phyloP scores from a whole-genome alignment of 2,113 vertebrate species.

The Ophiodon elongatus region DNA sequence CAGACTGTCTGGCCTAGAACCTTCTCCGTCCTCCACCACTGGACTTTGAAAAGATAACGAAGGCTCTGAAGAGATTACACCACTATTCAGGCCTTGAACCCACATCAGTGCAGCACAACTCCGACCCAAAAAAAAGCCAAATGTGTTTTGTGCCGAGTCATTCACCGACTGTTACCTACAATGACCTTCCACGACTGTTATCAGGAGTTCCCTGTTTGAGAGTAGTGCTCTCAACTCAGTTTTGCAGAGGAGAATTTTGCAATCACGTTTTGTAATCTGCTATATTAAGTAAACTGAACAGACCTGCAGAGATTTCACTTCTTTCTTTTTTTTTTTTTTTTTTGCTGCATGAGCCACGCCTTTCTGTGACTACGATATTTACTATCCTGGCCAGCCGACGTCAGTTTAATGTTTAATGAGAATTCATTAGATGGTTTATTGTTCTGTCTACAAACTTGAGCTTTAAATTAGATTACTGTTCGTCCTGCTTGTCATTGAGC shows the following conservation, averaged over 20 bases:
- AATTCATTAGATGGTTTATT: neutral
- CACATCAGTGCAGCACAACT: constrained; percentile 22
- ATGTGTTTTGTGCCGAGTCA: constrained; percentile 4
- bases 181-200: constrained; percentile 3
- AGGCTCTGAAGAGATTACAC: constrained; percentile 38
- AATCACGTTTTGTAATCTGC: constrained; percentile 32
- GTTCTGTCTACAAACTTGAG: neutral
- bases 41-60: constrained; percentile 46
- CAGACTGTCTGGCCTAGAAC: constrained; percentile 21
- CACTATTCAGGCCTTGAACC: constrained; percentile 1
- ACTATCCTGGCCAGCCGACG: neutral
- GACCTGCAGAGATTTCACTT: constrained; percentile 15
- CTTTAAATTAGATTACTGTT: constrained; percentile 4
- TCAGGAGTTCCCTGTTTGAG: constrained; percentile 21
- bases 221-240: constrained; percentile 1
- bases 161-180: neutral
- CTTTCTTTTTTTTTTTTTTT: constrained; percentile 21
- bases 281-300: constrained; percentile 23
- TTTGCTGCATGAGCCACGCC: constrained; percentile 67
- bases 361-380: constrained; percentile 26
- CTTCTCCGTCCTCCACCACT: constrained; percentile 38
- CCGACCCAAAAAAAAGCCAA: constrained; percentile 45
- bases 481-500: neutral
- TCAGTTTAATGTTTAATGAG: constrained; percentile 16
- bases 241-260: constrained; percentile 53